Evolutionary conservation across 2,888 invertebrate genomes (phyloP).

Genomic region (Gerris lacustris): DNA sequence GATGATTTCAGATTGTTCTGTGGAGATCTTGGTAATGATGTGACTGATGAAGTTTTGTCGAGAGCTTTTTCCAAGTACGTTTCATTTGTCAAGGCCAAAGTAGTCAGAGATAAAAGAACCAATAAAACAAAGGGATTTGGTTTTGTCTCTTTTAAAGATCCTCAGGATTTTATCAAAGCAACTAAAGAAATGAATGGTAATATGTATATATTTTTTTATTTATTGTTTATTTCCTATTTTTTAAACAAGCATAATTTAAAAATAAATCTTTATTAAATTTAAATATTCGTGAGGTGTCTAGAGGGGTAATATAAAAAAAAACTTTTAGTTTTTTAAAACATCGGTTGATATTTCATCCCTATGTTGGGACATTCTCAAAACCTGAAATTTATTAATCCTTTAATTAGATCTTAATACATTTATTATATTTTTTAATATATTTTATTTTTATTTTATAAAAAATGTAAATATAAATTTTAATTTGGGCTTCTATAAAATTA

Average conservation of each 20-base stretch:
- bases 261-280: not conserved
- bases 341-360: too few relatives aligned
- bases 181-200: constrained; percentile 99
- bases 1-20: constrained; percentile 98
- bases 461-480: too few relatives aligned
- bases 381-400: not conserved
- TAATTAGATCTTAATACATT: too few relatives aligned
- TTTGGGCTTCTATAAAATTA: too few relatives aligned
- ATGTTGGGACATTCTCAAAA: too few relatives aligned
- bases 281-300: too few relatives aligned
- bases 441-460: too few relatives aligned
- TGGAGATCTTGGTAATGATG: constrained; percentile 98
- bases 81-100: constrained; percentile 88
- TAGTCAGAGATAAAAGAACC: constrained; percentile 87
- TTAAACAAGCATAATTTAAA: not conserved
- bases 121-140: constrained; percentile 99
- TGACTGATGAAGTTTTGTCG: constrained; percentile 92
- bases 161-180: constrained; percentile 91
- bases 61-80: constrained; percentile 89
- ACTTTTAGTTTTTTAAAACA: too few relatives aligned
- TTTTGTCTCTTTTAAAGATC: constrained; percentile 96
- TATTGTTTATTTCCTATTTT: too few relatives aligned
- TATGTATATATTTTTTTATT: constrained; percentile 27
- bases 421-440: too few relatives aligned
- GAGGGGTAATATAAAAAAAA: too few relatives aligned